Conservation (phyloP, 1,140 invertebrate species). For the Monomorium pharaonis region DNA sequence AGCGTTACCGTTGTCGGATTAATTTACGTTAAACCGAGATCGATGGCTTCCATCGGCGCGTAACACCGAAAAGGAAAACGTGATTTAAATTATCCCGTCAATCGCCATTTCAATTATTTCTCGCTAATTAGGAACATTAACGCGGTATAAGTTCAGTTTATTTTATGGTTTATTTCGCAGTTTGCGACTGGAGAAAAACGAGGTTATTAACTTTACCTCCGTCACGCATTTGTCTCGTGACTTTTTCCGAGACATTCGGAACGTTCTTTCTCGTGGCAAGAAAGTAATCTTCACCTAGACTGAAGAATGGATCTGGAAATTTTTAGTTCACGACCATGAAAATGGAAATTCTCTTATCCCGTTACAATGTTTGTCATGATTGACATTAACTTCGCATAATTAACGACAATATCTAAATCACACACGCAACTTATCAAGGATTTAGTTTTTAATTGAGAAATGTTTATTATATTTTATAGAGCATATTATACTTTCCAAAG, state of each 20-base stretch:
- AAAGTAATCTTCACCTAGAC: neutral
- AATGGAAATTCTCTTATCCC: neutral
- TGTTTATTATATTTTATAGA: neutral
- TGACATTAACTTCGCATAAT: neutral
- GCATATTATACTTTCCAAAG: neutral
- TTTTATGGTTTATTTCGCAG: neutral
- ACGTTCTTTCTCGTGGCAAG: neutral
- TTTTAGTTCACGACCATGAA: neutral
- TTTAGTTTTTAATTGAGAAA: neutral
- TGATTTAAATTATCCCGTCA: neutral
- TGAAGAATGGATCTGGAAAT: neutral
- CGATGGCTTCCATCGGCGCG: neutral
- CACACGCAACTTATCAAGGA: neutral
- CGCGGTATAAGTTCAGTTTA: neutral
- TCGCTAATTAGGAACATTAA: neutral
- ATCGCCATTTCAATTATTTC: neutral
- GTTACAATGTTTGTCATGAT: neutral
- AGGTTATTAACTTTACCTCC: neutral
- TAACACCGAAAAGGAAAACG: neutral
- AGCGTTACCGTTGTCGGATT: neutral
- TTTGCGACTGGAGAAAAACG: neutral
- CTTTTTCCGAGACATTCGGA: neutral
- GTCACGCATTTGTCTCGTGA: neutral
- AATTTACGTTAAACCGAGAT: constrained; percentile 40
- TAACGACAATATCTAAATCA: neutral